Conservation (phyloP, 2,797 vertebrate species). For the Nyctalus aviator region DNA sequence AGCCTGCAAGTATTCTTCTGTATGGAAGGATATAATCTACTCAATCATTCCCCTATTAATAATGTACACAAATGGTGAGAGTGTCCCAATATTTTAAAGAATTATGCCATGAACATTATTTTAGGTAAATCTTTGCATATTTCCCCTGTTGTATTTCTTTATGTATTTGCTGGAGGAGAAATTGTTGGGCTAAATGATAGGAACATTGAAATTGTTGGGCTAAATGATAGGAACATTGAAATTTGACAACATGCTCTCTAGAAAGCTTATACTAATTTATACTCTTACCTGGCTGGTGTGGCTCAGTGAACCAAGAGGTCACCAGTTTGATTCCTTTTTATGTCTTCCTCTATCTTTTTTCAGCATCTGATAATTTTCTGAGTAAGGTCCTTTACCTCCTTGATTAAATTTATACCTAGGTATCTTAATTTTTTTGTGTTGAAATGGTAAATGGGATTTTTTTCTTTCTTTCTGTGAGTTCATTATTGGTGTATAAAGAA, state of each 20-base stretch:
- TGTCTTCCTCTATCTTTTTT: no score
- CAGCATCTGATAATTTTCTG: no score
- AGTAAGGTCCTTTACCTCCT: no score
- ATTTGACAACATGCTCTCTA: not conserved
- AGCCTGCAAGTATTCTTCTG: not conserved
- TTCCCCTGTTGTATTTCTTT: conserved; percentile 13
- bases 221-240: conserved; percentile 2
- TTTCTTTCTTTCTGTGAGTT: no score
- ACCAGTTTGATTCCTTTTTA: no score
- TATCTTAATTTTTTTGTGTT: no score
- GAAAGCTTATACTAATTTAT: not conserved
- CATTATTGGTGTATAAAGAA: no score
- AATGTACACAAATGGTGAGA: not conserved
- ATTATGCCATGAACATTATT: not conserved
- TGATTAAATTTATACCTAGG: no score
- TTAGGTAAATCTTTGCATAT: conserved; percentile 38
- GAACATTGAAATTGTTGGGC: not conserved
- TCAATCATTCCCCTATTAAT: not conserved
- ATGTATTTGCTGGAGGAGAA: conserved; percentile 37
- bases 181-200: not conserved
- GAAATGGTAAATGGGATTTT: no score
- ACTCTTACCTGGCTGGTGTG: not conserved
- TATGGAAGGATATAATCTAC: not conserved
- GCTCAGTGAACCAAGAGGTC: no score
- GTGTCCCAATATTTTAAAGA: conserved; percentile 27